Conservation (phyloP, 2,888 invertebrate species). For the Falcaria lacertinaria region DNA sequence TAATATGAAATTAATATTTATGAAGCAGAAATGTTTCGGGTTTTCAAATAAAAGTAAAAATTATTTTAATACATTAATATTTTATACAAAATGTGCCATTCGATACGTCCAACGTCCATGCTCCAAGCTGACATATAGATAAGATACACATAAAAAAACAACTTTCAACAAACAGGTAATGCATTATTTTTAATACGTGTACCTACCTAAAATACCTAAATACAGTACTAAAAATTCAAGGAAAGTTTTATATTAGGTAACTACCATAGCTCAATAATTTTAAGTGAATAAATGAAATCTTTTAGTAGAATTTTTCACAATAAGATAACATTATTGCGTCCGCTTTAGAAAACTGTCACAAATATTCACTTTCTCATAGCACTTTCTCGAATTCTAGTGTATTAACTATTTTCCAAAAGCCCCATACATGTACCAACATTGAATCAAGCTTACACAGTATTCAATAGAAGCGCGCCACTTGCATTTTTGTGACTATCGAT, state of each 20-base stretch:
- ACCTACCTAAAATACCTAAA: too few relatives aligned
- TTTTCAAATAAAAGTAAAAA: constrained; percentile 1
- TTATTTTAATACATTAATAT: constrained; percentile 66
- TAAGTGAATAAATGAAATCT: too few relatives aligned
- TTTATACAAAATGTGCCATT: constrained; percentile 66
- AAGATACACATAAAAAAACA: constrained; percentile 48
- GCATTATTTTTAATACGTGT: background rate
- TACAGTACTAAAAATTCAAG: too few relatives aligned
- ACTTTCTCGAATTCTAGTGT: background rate
- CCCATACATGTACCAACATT: background rate
- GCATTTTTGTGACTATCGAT: background rate
- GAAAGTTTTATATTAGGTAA: too few relatives aligned
- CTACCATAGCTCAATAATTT: too few relatives aligned
- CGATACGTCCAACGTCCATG: constrained; percentile 37
- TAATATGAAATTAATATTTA: constrained; percentile 34
- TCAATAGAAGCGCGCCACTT: background rate
- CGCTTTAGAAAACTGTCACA: too few relatives aligned
- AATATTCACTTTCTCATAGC: background rate
- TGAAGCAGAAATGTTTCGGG: constrained; percentile 23
- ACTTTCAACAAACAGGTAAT: background rate
- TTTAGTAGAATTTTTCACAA: too few relatives aligned
- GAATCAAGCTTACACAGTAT: background rate
- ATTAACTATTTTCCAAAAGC: background rate
- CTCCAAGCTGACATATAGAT: constrained; percentile 52
- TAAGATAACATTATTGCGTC: too few relatives aligned